Percentiles rank a stretch among this genome's conserved stretches.
These are phyloP conservation scores for Biston betularia DNA, from an alignment of 2,888 invertebrate genomes.

Conservation along the genomic window DNA sequence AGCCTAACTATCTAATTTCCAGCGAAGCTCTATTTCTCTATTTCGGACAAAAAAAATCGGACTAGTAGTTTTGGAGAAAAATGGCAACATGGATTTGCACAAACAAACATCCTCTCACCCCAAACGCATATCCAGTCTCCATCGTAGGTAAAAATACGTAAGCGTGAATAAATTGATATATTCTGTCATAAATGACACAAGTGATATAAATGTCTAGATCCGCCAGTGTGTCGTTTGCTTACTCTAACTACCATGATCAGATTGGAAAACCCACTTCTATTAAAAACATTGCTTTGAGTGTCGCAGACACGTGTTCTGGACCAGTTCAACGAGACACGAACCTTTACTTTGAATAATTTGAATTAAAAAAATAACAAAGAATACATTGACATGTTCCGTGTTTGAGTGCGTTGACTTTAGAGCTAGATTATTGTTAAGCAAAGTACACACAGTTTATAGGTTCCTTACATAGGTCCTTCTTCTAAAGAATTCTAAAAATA, in stretches of 20 bases:
- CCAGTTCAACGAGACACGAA: slow-evolving; percentile 28
- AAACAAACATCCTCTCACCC: no score
- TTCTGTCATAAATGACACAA: not conserved
- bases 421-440: not conserved
- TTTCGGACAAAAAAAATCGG: no score
- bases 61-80: no score
- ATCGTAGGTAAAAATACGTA: slow-evolving; percentile 1
- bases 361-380: slow-evolving; percentile 13
- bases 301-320: slow-evolving; percentile 35
- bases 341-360: slow-evolving; percentile 24
- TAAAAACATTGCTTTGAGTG: slow-evolving; percentile 37
- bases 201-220: slow-evolving; percentile 14
- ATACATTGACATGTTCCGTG: slow-evolving; percentile 27
- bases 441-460: not conserved
- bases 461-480: not conserved
- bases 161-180: not conserved
- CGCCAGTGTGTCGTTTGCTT: slow-evolving; percentile 10
- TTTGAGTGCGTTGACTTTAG: slow-evolving; percentile 25
- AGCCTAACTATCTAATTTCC: no score
- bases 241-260: slow-evolving; percentile 24
- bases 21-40: no score
- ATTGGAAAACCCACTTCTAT: slow-evolving; percentile 59
- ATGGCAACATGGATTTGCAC: no score
- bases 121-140: not conserved
- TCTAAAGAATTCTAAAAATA: not conserved